Evolutionary conservation across 37 sponge, comb jelly and placozoan species (phyloP).

Genomic region (Corticium candelabrum): DNA sequence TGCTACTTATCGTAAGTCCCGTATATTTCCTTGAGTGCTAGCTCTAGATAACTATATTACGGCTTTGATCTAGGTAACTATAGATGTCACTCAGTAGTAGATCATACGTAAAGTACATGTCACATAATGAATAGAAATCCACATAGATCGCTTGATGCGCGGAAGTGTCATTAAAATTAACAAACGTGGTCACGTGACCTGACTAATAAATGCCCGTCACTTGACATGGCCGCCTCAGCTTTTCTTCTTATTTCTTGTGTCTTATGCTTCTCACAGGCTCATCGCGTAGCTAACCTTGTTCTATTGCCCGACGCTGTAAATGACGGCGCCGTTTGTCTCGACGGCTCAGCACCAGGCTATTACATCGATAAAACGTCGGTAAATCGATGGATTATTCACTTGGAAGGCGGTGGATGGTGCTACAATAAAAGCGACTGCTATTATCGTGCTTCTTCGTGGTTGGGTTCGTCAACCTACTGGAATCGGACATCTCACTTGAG

Average conservation of each 20-base stretch:
- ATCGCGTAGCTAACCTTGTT: background rate
- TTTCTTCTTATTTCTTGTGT: background rate
- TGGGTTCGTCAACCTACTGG: background rate
- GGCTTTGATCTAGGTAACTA: too few species aligned
- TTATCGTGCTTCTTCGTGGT: background rate
- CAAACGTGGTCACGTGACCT: too few species aligned
- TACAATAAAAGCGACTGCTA: background rate
- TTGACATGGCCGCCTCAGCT: too few species aligned
- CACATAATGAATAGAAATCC: too few species aligned
- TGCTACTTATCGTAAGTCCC: too few species aligned
- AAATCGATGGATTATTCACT: constrained; percentile 61
- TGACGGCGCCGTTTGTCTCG: constrained; percentile 68
- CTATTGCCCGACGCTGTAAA: background rate
- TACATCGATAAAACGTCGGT: constrained; percentile 19
- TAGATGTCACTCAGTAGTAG: too few species aligned
- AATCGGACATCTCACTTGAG: background rate
- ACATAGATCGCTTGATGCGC: too few species aligned
- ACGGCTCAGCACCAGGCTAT: constrained; percentile 66
- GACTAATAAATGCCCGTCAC: too few species aligned
- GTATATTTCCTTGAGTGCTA: too few species aligned
- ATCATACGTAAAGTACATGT: too few species aligned
- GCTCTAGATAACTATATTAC: too few species aligned
- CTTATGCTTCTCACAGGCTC: background rate
- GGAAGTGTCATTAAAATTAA: too few species aligned
- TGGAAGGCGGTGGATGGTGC: constrained; percentile 22